Base-by-base conservation (phyloP, 2,888 invertebrate genomes). In the Cataglyphis cursor region DNA sequence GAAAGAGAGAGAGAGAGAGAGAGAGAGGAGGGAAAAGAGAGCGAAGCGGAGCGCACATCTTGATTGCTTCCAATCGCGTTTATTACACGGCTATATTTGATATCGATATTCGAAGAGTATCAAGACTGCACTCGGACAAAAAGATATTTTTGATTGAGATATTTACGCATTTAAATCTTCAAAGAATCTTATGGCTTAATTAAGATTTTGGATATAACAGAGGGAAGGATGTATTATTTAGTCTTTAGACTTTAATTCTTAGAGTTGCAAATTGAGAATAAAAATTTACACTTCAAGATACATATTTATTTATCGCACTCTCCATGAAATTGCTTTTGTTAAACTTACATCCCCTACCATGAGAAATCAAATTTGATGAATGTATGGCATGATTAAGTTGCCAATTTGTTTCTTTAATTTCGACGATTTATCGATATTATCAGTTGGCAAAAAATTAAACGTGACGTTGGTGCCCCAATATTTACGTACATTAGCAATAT, bases 1-100 rank as follows among this genome's bases (percentile, higher is more conserved):
- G 44, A 73, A 18, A 21, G 31, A 44, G 1, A 8, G 59, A 73
- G 70, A 35, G 54, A 31, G 54, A 70, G 51, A 54, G 35, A 28
- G 54, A 24, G 18, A 35, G 51, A n/a, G 31, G 21, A 9, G 57
- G 35, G 1, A 0, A 18, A 6, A 0, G 59, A 28, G 38, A 21
- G 44, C 0, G 31, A 31, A 28, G n/a, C 8, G 35, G 21, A 54
- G 24, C 35, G 28, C 8, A 38, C 15, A 21, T 28, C 21, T 5
- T 38, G 72, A 15, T 35, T 24, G 24, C 61, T 9, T 24, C 21
- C 41, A 21, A 8, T 48, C 41, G 31, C 31, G 31, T 41, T 41
- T 12, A 12, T 41, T 41, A 12, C 41, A 41, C 4, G 12, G 12
- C 41, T 41, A 38, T 35, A 41, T n/a, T n/a, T n/a, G 8, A 51